Evolutionary conservation across 2,888 invertebrate species (phyloP), one percentile per base, ranked within the genome.

Genomic region (Chironomus tentans): DNA sequence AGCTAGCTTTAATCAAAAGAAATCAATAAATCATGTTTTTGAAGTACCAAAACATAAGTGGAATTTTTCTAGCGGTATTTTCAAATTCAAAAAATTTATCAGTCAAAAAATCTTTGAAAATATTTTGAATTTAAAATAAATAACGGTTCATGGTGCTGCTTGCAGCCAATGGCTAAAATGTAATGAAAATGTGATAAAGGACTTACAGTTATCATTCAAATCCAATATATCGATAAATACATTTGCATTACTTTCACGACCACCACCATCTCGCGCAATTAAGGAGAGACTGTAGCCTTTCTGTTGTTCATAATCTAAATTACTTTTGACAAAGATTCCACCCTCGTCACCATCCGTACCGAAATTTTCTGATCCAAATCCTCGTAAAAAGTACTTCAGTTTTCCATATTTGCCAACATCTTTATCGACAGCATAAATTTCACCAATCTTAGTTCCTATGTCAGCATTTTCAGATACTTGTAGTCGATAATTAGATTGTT

Each of bases 211-310:
- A 80, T 93, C 93, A 79, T 93, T 93, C 0, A 92, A 87, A 80
- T 93, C 93, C 4, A 89, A 81, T 0, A 93, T 86, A 78, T 91
- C 90, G 13, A 93, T 86, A 71, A 89, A 88, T 50, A 93, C 84
- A 82, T 91, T 91, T 0, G 90, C 89, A 38, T 91, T 89, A 0
- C 91, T 87, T 13, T 90, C 87, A 78, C 88, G 87, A 0, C 91
- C 92, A 0, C 94, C 94, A 0, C 93, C 93, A 81, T 95, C 95
- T 78, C 87, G 88, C 0, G 94, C 95, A 78, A 92, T 91, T 74
- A 93, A 86, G 0, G 92, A 92, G 76, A 95, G 82, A 77, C 92
- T 92, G 78, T 92, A 95, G 77, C 90, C 90, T 79, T 90, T 91
- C 79, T 93, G 92, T 12, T 87, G 87, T 81, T 95, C 95, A 80